A percentile compares a stretch with the other conserved stretches of the same genome.
These are phyloP conservation scores for Syrmaticus mikado DNA, from an alignment of 2,113 vertebrate species.

Conservation along the genomic window DNA sequence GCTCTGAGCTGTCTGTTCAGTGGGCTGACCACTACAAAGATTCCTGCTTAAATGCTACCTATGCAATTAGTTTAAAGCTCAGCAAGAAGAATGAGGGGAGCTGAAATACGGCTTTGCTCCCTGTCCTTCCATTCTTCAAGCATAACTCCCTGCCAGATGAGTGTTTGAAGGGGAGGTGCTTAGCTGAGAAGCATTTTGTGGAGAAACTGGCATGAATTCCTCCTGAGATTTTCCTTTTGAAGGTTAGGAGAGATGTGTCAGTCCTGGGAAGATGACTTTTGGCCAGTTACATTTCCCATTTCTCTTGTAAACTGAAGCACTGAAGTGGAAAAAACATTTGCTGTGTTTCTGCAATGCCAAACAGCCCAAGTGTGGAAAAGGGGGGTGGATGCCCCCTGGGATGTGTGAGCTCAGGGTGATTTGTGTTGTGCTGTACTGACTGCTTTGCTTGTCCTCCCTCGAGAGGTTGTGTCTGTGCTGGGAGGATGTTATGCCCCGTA, in stretches of 20 bases:
- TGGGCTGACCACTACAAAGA: background rate
- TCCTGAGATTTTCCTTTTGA: background rate
- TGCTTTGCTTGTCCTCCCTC: background rate
- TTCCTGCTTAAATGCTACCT: background rate
- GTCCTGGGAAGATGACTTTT: background rate
- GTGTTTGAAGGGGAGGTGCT: background rate
- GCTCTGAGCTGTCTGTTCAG: background rate
- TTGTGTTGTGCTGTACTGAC: rapidly evolving
- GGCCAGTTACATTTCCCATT: background rate
- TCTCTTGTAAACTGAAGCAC: background rate
- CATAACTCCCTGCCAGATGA: rapidly evolving
- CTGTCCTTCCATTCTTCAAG: background rate
- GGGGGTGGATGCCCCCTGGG: background rate
- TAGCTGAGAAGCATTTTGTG: background rate
- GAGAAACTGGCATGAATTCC: background rate
- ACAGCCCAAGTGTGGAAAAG: background rate
- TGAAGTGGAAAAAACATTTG: background rate
- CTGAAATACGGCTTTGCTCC: background rate
- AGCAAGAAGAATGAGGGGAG: background rate
- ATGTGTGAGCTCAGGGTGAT: background rate
- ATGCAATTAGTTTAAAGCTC: background rate
- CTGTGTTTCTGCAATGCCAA: background rate
- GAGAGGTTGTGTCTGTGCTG: background rate
- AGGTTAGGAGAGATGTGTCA: background rate
- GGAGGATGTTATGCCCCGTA: rapidly evolving